A percentile compares a stretch with the other conserved stretches of the same genome.
Evolutionary conservation across 2,797 vertebrate species (phyloP).

Genomic region (Petrocephalus sullivani): DNA sequence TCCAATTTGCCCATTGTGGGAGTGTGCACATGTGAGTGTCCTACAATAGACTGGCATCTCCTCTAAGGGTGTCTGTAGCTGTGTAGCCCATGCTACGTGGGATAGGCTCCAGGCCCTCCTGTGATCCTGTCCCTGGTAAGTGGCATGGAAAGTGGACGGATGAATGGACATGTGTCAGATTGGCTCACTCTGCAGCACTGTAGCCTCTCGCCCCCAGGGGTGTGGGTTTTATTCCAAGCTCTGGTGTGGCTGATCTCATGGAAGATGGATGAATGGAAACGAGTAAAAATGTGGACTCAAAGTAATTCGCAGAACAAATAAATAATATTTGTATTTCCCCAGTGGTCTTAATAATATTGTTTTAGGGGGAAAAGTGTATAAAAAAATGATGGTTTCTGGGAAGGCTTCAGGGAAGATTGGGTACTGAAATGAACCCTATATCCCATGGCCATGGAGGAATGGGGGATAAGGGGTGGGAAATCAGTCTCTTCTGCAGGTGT

Average conservation of each 20-base stretch:
- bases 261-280: neutral
- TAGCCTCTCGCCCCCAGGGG: neutral
- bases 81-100: neutral
- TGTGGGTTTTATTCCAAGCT: neutral
- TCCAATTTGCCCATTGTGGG: neutral
- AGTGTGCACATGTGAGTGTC: neutral
- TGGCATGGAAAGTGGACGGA: neutral
- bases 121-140: neutral
- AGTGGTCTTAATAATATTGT: neutral
- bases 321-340: constrained; percentile 1
- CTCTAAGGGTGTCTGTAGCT: neutral
- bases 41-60: too few species aligned
- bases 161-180: neutral
- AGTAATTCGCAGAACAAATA: neutral
- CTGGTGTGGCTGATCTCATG: neutral
- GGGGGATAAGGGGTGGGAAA: neutral
- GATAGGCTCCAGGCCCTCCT: neutral
- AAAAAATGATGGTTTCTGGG: neutral
- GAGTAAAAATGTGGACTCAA: neutral
- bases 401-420: neutral
- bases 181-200: neutral
- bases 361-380: neutral
- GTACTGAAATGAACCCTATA: neutral
- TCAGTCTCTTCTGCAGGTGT: neutral
- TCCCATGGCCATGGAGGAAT: neutral